Conservation (phyloP, 2,888 invertebrate species). For the Caenorhabditis uteleia region DNA sequence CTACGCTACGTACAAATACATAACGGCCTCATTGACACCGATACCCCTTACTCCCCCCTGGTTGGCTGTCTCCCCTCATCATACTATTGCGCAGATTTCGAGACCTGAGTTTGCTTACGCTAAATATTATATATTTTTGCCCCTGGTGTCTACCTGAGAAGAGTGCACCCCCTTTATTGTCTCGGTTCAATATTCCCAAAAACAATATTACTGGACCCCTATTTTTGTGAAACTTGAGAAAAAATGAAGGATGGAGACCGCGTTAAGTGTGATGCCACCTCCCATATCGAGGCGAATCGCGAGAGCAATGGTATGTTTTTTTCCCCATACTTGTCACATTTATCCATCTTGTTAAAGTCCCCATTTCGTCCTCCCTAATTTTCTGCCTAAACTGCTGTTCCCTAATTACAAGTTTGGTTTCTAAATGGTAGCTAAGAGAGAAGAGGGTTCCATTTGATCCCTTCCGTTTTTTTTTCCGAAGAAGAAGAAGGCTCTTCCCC, state of each 20-base stretch:
- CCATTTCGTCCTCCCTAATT: neutral
- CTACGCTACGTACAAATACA: too few relatives aligned
- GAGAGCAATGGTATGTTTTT: slow-evolving; percentile 47
- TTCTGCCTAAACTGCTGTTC: neutral
- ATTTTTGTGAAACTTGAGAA: too few relatives aligned
- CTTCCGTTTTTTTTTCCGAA: too few relatives aligned
- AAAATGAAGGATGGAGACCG: slow-evolving; percentile 48
- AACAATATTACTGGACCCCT: too few relatives aligned
- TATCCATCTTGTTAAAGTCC: slow-evolving; percentile 1
- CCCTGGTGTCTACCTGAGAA: too few relatives aligned
- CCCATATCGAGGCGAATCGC: slow-evolving; percentile 50
- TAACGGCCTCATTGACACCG: too few relatives aligned
- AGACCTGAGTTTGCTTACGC: slow-evolving; percentile 38
- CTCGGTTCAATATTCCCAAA: too few relatives aligned
- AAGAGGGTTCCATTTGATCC: neutral
- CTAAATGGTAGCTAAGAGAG: neutral
- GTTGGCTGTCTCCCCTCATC: too few relatives aligned
- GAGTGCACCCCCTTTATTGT: too few relatives aligned
- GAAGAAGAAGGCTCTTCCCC: neutral
- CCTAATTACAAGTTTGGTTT: too few relatives aligned
- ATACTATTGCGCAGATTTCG: slow-evolving; percentile 31
- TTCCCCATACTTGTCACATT: neutral
- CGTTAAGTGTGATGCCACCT: slow-evolving; percentile 48
- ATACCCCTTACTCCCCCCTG: too few relatives aligned
- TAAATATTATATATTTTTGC: slow-evolving; percentile 29